Evolutionary conservation across 2,888 invertebrate genomes (phyloP).

Genomic region (Amphipoea lucens): DNA sequence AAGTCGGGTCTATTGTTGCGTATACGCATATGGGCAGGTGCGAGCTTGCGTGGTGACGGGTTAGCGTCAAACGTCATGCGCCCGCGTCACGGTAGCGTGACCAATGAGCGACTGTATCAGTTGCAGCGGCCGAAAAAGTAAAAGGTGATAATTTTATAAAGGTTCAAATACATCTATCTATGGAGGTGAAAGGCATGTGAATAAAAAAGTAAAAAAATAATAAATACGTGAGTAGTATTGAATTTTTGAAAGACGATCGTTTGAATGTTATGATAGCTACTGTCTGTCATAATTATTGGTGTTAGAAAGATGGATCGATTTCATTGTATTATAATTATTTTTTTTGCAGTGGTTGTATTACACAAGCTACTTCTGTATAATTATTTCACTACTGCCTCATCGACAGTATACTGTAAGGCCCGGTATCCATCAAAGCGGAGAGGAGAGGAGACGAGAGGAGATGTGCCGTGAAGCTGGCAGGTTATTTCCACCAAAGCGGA

Average conservation of each 20-base stretch:
- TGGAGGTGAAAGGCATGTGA: neutral
- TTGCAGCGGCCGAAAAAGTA: constrained; percentile 67
- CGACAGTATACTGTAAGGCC: too few relatives aligned
- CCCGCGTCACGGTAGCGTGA: constrained; percentile 67
- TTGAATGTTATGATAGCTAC: constrained; percentile 2
- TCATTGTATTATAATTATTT: neutral
- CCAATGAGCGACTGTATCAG: constrained; percentile 69
- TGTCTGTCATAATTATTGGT: constrained; percentile 19
- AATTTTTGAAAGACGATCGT: constrained; percentile 24
- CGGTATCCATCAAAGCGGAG: too few relatives aligned
- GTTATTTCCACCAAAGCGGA: too few relatives aligned
- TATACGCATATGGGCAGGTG: constrained; percentile 80
- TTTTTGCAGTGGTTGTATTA: neutral
- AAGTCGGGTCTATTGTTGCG: constrained; percentile 66
- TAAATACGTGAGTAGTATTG: neutral
- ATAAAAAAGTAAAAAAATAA: neutral
- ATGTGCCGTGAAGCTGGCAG: too few relatives aligned
- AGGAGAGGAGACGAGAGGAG: too few relatives aligned
- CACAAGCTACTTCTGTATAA: neutral
- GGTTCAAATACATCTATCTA: too few relatives aligned
- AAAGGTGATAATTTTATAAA: neutral
- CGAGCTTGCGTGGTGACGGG: constrained; percentile 73
- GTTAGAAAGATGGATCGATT: constrained; percentile 14
- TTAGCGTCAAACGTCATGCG: constrained; percentile 59
- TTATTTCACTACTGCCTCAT: neutral